Percentiles rank a stretch among this genome's conserved stretches.
These are phyloP conservation scores for Falco punctatus DNA, from an alignment of 2,113 vertebrate species.

Conservation along the genomic window DNA sequence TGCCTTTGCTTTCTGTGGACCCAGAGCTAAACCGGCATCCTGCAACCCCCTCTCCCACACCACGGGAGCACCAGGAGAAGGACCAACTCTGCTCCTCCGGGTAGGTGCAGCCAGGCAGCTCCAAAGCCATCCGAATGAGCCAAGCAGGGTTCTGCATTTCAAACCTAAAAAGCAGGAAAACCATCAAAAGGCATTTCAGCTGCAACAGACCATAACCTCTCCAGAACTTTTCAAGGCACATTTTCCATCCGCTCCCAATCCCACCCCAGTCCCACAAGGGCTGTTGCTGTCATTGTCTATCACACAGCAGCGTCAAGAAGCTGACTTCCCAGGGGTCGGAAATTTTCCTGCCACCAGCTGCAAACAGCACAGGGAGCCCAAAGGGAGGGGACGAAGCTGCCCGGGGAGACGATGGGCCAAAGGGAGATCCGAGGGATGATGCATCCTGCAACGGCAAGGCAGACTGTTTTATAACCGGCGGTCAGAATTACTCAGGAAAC, in stretches of 20 bases:
- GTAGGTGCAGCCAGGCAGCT: background rate
- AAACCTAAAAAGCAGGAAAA: background rate
- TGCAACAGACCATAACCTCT: conserved; percentile 44
- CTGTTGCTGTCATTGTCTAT: background rate
- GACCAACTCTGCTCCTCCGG: background rate
- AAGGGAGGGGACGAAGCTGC: background rate
- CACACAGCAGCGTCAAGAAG: conserved; percentile 28
- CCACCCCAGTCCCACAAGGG: background rate
- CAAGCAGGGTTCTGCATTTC: background rate
- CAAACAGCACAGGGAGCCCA: background rate
- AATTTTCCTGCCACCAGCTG: conserved; percentile 30
- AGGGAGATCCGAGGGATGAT: background rate
- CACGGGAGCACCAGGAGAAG: background rate
- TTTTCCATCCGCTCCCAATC: background rate
- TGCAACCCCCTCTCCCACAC: background rate
- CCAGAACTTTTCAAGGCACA: conserved; percentile 40
- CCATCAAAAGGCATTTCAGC: background rate
- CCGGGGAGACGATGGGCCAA: background rate
- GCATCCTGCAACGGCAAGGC: background rate
- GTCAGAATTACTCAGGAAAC: conserved; percentile 53
- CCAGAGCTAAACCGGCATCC: background rate
- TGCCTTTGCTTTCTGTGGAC: background rate
- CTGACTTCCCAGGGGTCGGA: background rate
- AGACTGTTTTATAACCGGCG: background rate
- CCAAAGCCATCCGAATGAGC: background rate